A percentile compares a stretch with the other conserved stretches of the same genome.
These are phyloP conservation scores for Cataglyphis albicans DNA, from an alignment of 2,888 invertebrate species.

Conservation along the genomic window DNA sequence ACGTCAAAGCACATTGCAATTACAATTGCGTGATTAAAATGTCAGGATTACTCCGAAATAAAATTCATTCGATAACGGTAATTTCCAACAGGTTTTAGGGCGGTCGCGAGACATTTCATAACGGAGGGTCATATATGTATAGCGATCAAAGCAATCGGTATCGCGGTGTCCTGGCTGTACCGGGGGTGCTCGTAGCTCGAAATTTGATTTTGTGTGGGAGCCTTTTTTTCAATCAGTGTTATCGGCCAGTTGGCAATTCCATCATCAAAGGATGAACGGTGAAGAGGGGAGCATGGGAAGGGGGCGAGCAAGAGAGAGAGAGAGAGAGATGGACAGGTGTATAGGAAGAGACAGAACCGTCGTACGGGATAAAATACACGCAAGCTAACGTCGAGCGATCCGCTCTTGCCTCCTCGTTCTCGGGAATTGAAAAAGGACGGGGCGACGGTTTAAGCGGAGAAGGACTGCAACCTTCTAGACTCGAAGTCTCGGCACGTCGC, in stretches of 20 bases:
- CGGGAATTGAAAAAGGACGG: slow-evolving; percentile 61
- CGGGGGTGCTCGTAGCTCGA: slow-evolving; percentile 63
- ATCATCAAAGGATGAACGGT: slow-evolving; percentile 64
- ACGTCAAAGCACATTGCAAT: background rate
- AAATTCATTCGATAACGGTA: slow-evolving; percentile 8
- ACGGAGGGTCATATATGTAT: slow-evolving; percentile 55
- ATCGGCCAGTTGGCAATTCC: slow-evolving; percentile 79
- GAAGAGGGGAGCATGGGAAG: slow-evolving; percentile 23
- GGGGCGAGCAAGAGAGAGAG: slow-evolving; percentile 20
- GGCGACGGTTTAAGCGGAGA: slow-evolving; percentile 56
- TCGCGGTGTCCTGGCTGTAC: slow-evolving; percentile 54
- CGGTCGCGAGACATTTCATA: slow-evolving; percentile 60
- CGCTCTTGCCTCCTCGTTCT: slow-evolving; percentile 45
- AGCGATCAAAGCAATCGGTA: slow-evolving; percentile 71
- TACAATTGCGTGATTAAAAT: slow-evolving; percentile 15
- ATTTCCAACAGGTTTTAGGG: slow-evolving; percentile 36
- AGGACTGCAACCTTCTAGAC: slow-evolving; percentile 68
- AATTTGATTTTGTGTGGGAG: slow-evolving; percentile 78
- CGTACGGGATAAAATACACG: slow-evolving; percentile 59
- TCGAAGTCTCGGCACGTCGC: slow-evolving; percentile 84
- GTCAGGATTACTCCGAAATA: background rate
- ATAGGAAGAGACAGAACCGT: background rate
- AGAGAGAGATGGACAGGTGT: slow-evolving; percentile 18
- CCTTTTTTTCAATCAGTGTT: slow-evolving; percentile 81
- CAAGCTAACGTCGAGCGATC: slow-evolving; percentile 59